Evolutionary conservation across 2,113 vertebrate species (phyloP).

Genomic region (Albula glossodonta): DNA sequence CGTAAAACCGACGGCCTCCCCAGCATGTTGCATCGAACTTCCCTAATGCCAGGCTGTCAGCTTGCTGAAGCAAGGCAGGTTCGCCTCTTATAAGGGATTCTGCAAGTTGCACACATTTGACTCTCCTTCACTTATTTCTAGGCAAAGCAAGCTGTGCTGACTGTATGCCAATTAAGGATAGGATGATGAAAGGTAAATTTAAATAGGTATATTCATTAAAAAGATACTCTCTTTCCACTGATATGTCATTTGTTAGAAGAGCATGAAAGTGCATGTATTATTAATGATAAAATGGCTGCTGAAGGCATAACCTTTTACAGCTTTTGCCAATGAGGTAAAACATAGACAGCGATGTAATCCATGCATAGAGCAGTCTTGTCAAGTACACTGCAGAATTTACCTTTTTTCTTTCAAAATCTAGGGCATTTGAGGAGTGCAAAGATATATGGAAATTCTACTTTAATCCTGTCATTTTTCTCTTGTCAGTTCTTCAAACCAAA

Average conservation of each 20-base stretch:
- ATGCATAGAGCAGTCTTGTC: not conserved
- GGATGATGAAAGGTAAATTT: not conserved
- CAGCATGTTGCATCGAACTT: not conserved
- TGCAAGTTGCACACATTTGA: not conserved
- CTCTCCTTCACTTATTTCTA: not conserved
- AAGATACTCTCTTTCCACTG: not conserved
- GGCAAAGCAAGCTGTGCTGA: not conserved
- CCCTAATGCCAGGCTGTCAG: not conserved
- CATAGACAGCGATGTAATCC: not conserved
- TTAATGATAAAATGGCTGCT: slow-evolving; percentile 5
- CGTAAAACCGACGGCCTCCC: slow-evolving; percentile 1
- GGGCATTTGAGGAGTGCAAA: not conserved
- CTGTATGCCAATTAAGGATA: slow-evolving; percentile 6
- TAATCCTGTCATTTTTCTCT: not conserved
- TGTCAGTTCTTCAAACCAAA: slow-evolving; percentile 3
- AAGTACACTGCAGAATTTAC: not conserved
- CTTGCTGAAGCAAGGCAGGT: slow-evolving; percentile 1
- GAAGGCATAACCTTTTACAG: not conserved
- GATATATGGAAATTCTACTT: not conserved
- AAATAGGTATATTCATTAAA: not conserved
- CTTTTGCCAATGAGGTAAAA: not conserved
- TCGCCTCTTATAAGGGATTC: not conserved
- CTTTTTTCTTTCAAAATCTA: not conserved
- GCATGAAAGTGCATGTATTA: not conserved
- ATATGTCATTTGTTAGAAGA: not conserved